Evolutionary conservation across 2,888 invertebrate species (phyloP).

Genomic region (Aleiodes testaceus): DNA sequence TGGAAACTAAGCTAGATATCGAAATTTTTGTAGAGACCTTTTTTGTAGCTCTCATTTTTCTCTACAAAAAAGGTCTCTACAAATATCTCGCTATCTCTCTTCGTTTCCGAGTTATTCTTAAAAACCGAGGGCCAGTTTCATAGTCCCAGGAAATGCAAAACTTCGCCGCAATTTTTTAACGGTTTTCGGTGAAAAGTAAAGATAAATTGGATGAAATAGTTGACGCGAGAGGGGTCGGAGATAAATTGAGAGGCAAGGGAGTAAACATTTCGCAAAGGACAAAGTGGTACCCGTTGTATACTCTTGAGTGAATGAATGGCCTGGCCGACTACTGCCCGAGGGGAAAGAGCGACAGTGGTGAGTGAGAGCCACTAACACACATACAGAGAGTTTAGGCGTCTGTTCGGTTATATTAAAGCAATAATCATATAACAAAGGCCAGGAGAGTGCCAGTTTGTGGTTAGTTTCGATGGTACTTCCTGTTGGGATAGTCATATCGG

Average conservation of each 20-base stretch:
- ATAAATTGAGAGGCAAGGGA: conserved; percentile 51
- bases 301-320: conserved; percentile 53
- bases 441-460: conserved; percentile 52
- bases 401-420: conserved; percentile 62
- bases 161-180: too few species aligned
- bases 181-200: too few species aligned
- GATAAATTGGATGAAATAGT: too few species aligned
- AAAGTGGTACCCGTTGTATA: conserved; percentile 46
- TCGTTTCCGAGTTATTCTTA: conserved; percentile 24
- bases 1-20: too few species aligned
- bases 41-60: too few species aligned
- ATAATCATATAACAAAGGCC: conserved; percentile 71
- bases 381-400: conserved; percentile 34
- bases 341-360: conserved; percentile 47
- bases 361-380: conserved; percentile 35
- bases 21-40: too few species aligned
- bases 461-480: conserved; percentile 66
- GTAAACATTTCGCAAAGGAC: conserved; percentile 51
- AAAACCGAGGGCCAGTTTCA: neutral
- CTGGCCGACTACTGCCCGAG: conserved; percentile 50
- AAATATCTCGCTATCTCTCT: too few species aligned
- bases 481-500: conserved; percentile 52
- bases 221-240: conserved; percentile 2
- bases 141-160: neutral
- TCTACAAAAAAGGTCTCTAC: too few species aligned